Base-by-base conservation (phyloP, 2,113 vertebrate species). In the Dipodomys spectabilis region DNA sequence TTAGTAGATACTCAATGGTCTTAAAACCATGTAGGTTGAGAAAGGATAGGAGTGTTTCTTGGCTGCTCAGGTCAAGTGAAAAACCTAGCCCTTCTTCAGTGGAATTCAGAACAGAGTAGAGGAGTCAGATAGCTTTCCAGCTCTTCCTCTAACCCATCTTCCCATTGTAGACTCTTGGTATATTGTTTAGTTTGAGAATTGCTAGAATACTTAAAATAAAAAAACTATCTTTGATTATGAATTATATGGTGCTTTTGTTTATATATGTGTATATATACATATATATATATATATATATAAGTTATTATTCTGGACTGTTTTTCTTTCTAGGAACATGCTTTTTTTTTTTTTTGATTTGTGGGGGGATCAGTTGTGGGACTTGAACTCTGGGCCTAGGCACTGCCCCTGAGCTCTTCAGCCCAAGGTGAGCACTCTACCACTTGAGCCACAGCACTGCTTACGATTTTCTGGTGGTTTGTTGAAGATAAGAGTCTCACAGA, bases 121-220 rank as follows among this genome's bases (percentile, higher is more conserved):
- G 2, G 2, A 62, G 39, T 27, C 11, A 67, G 64, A 68, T 13
- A 64, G 45, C 19, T 75, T 87, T 72, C 19, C 18, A 73, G 0
- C 28, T 64, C 20, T 27, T 60, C 18, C 49, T 0, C 0, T 86
- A 60, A 39, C 2, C 75, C n/a, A 53, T 19, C 28, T 69, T 94
- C 57, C 32, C 45, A 35, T 45, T 25, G 7, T 65, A 75, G 39
- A 35, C 28, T 19, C 49, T 39, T 23, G 53, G 0, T 22, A 49
- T 65, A 7, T 39, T 67, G 15, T 72, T 94, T 90, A 60, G 8
- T 45, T 82, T 88, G 72, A 83, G 62, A 44, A 84, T 82, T 92
- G 69, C 68, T 13, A 30, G 39, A 32, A 27, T 11, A 35, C 49
- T 89, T 93, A 49, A 77, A 39, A 80, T 45, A 60, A 28, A 73